Evolutionary conservation across 1,140 invertebrate genomes (phyloP), one percentile per base, ranked within the genome.

Genomic region (Caenorhabditis elegans): DNA sequence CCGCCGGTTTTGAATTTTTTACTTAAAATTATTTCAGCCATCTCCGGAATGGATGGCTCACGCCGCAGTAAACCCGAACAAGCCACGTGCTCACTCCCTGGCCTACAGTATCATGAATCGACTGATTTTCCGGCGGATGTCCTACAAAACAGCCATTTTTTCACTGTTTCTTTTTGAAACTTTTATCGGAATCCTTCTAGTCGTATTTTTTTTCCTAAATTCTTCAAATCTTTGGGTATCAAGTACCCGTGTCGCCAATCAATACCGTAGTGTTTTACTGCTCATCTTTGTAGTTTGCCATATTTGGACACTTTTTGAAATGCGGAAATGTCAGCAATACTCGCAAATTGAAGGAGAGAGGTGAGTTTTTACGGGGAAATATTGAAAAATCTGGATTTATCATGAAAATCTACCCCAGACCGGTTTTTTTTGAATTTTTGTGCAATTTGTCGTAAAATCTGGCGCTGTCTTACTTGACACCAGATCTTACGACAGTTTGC

Each of bases 21-120:
- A 70, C 26, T 34, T 6, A 19, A 13, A 8, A 6, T n/a, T 31
- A 13, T 84, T 82, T 49, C 47, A 82, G 82, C 70, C 79, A 10
- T 80, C 79, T 19, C 48, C 78, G 11, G 79, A 77, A 47, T 84
- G 78, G 82, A 80, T 76, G 79, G 24, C 70, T 34, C 82, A 76
- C 36, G 31, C 47, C 3, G 17, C 46, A 17, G 79, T 84, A 28
- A 80, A 51, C 76, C 28, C 34, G 46, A 75, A 47, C 47, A 70
- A 55, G 19, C 76, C 76, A 34, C 76, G 77, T 5, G 31, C 34
- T 15, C 81, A 79, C 48, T 84, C 83, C 5, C 19, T 80, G 36
- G 51, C 76, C 15, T 70, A 84, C 77, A 48, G 53, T 10, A 31
- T 84, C 2, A 49, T 47, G 0, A 84, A 80, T 19, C 17, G 49